Base-by-base conservation (phyloP, 2,888 invertebrate genomes). In the Drosophila helvetica region DNA sequence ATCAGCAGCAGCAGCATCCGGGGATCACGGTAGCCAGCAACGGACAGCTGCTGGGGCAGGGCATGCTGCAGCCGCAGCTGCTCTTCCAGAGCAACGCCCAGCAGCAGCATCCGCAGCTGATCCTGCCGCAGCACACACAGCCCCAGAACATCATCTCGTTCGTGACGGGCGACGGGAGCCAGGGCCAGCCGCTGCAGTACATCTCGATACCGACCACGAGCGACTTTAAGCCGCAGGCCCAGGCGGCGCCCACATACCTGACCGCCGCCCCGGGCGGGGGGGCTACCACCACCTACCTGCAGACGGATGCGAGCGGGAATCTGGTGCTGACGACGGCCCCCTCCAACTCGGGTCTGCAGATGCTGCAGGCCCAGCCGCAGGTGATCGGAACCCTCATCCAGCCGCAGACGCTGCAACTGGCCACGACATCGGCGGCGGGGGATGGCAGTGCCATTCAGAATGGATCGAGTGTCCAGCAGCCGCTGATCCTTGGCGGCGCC, bases 121-220 rank as follows among this genome's bases (percentile, higher is more conserved):
- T 92, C 70, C 93, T 89, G 92, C 93, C 61, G 92, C 93, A 86
- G 68, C 38, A 38, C 38, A 51, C 84, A 2, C 79, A 86, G 17
- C 68, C 79, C 0, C 91, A 93, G 51, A 93, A 93, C 82, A 92
- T 93, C 61, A 92, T 93, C 56, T 93, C 94, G 3, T 91, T 92
- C 66, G 89, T 92, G 15, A 89, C 91, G 45, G 89, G 88, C 3
- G 90, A 90, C n/a, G 89, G 90, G 3, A 79, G 89, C 3, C 91
- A 91, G 65, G 91, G 92, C 7, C 93, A 94, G 62, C 96, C 96
- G 85, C 95, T 96, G 91, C 96, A 96, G 85, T 96, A 96, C 82
- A 95, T 96, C 51, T 94, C 96, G 10, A 86, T 92, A 68, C 92
- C 92, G 0, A 94, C 96, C 0, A 93, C 94, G 0, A 93, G 93